Evolutionary conservation across 1,140 invertebrate genomes (phyloP).

Genomic region (Polyergus mexicanus): DNA sequence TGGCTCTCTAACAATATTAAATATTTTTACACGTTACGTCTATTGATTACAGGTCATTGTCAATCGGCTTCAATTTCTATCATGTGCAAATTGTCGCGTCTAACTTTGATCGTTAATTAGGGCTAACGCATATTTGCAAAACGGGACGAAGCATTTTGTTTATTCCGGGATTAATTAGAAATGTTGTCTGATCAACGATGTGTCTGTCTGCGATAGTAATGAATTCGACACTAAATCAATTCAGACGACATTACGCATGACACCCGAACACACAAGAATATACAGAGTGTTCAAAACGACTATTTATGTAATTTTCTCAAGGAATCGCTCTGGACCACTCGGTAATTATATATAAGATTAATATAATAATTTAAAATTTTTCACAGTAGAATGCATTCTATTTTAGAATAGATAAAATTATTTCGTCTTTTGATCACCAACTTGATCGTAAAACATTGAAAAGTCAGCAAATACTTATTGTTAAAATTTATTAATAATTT

Average conservation of each 20-base stretch:
- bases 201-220: conserved; percentile 32
- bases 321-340: too few species aligned
- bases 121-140: conserved; percentile 59
- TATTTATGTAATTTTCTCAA: too few species aligned
- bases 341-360: too few species aligned
- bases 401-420: background rate
- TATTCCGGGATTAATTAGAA: conserved; percentile 72
- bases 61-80: conserved; percentile 29
- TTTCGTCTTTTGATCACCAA: background rate
- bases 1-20: background rate
- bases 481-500: conserved; percentile 9
- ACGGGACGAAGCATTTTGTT: conserved; percentile 64
- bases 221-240: conserved; percentile 63
- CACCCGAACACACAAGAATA: background rate
- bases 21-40: conserved; percentile 15
- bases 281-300: background rate
- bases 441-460: background rate
- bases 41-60: background rate
- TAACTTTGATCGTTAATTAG: conserved; percentile 60
- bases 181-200: conserved; percentile 51
- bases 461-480: background rate
- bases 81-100: conserved; percentile 19
- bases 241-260: conserved; percentile 27
- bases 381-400: background rate
- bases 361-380: conserved; percentile 5